phyloP scores from a whole-genome alignment of 2,888 invertebrate genomes.

The Heliconius erato region DNA sequence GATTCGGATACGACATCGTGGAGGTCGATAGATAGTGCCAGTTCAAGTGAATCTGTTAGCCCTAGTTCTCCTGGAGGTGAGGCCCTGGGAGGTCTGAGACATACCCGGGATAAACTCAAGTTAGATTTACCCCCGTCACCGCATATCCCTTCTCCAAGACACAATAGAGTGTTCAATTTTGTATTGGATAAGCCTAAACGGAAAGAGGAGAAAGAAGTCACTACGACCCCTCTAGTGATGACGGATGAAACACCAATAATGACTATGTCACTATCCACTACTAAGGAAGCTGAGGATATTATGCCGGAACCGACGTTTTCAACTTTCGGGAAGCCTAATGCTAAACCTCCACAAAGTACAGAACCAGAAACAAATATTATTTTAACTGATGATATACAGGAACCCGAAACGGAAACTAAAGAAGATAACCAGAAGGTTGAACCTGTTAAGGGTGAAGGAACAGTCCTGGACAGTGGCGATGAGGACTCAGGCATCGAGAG shows the following conservation, averaged over 20 bases:
- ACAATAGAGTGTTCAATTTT: slow-evolving; percentile 78
- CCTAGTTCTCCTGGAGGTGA: slow-evolving; percentile 78
- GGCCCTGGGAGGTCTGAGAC: slow-evolving; percentile 89
- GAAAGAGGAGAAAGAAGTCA: slow-evolving; percentile 54
- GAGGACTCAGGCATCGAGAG: slow-evolving; percentile 89
- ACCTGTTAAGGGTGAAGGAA: slow-evolving; percentile 85
- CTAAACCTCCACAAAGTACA: slow-evolving; percentile 59
- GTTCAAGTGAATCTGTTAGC: slow-evolving; percentile 79
- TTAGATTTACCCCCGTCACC: slow-evolving; percentile 89
- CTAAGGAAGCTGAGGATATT: slow-evolving; percentile 68
- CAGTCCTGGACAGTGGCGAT: slow-evolving; percentile 87
- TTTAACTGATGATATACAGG: slow-evolving; percentile 60
- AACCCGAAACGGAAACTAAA: slow-evolving; percentile 53
- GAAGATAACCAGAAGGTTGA: slow-evolving; percentile 64
- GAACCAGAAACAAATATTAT: slow-evolving; percentile 71
- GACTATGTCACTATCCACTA: slow-evolving; percentile 63
- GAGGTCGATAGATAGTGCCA: slow-evolving; percentile 74
- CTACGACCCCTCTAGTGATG: slow-evolving; percentile 73
- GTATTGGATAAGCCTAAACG: slow-evolving; percentile 76
- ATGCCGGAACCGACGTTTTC: slow-evolving; percentile 84
- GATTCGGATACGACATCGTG: slow-evolving; percentile 58
- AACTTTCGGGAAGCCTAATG: slow-evolving; percentile 84
- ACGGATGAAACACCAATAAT: slow-evolving; percentile 78
- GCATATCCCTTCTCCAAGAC: slow-evolving; percentile 74
- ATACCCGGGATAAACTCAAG: slow-evolving; percentile 89